Conservation (phyloP, 2,797 vertebrate genomes). For the Sebastes trivittatus region DNA sequence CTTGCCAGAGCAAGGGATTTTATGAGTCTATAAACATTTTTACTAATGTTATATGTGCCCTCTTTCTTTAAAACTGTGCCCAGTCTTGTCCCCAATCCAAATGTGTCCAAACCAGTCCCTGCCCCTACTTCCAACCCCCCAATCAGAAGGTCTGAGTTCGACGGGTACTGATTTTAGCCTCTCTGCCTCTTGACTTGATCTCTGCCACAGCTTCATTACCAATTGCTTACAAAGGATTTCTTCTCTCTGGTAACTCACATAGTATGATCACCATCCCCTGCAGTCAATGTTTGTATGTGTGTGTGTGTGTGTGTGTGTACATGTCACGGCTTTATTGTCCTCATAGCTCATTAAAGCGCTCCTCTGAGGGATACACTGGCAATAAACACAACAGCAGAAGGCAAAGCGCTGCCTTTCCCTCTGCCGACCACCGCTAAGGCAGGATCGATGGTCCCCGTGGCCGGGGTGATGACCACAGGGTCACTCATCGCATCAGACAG, state of each 20-base stretch:
- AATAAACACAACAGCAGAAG: conserved; percentile 45
- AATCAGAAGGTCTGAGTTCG: conserved; percentile 30
- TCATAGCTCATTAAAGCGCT: conserved; percentile 70
- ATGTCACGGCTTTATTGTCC: conserved; percentile 67
- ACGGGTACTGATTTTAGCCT: conserved; percentile 48
- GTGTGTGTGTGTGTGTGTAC: background rate
- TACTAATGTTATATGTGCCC: background rate
- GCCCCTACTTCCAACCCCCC: background rate
- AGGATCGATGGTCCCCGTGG: conserved; percentile 61
- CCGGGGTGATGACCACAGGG: conserved; percentile 65
- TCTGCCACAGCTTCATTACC: conserved; percentile 71
- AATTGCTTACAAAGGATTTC: conserved; percentile 58
- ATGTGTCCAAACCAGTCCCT: background rate
- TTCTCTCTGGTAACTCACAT: conserved; percentile 57
- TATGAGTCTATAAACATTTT: background rate
- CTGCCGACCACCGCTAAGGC: background rate
- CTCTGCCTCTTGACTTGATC: conserved; percentile 46
- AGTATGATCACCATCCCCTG: conserved; percentile 48
- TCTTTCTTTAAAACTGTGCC: background rate
- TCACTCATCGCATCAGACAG: conserved; percentile 62
- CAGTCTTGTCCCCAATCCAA: background rate
- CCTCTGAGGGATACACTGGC: conserved; percentile 57
- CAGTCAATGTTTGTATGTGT: conserved; percentile 6
- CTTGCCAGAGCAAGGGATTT: background rate
- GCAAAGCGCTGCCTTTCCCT: conserved; percentile 1